A percentile compares a stretch with the other conserved stretches of the same genome.
These are phyloP conservation scores for Ameiurus melas DNA, from an alignment of 2,113 vertebrate genomes.

Conservation along the genomic window DNA sequence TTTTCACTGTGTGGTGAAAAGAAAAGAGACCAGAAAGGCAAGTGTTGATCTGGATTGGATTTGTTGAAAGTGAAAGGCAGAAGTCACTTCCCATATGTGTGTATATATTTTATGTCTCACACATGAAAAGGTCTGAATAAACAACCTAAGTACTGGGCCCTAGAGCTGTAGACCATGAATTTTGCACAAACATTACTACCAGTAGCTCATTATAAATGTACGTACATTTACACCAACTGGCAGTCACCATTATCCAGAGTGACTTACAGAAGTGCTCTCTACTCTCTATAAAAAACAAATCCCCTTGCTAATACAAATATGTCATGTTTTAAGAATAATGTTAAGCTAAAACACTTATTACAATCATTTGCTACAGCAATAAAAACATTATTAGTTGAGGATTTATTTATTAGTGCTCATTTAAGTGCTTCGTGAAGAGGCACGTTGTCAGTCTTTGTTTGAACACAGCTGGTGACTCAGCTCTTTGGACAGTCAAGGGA, in stretches of 20 bases:
- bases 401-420: not conserved
- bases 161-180: conserved; percentile 4
- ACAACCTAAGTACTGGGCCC: conserved; percentile 3
- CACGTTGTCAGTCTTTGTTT: not conserved
- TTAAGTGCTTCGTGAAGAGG: not conserved
- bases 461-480: not conserved
- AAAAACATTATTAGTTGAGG: not conserved
- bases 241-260: conserved; percentile 4
- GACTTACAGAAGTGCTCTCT: not conserved
- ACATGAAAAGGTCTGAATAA: conserved; percentile 22
- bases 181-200: conserved; percentile 5
- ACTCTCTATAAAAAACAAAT: not conserved
- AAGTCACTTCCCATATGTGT: conserved; percentile 13
- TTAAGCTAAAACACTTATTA: not conserved
- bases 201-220: not conserved
- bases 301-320: not conserved
- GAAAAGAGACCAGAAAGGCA: conserved; percentile 34
- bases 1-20: conserved; percentile 49
- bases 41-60: conserved; percentile 49
- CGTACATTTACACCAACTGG: not conserved
- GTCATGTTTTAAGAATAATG: not conserved
- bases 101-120: conserved; percentile 30
- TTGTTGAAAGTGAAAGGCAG: conserved; percentile 32
- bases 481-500: not conserved
- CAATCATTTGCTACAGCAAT: no score